These are phyloP conservation scores for Probosciger aterrimus DNA, from an alignment of 2,113 vertebrate species.

Conservation along the genomic window DNA sequence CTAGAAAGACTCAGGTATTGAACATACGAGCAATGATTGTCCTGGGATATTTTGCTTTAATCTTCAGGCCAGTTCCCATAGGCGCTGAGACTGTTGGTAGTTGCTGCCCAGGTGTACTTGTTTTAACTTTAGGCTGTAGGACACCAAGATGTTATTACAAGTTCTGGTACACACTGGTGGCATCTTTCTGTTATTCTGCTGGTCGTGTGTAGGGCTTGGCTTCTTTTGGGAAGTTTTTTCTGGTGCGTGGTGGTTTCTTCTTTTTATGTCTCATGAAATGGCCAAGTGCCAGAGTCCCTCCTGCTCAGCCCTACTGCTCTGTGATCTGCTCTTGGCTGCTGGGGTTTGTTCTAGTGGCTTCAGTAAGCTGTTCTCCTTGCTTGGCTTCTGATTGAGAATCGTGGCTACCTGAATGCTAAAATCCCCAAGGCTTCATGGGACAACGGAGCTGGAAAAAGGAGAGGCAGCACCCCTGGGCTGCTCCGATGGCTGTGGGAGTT, in stretches of 20 bases:
- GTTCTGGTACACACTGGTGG: not conserved
- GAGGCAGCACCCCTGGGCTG: not conserved
- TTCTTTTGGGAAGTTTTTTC: not conserved
- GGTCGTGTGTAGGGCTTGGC: not conserved
- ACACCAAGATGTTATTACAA: not conserved
- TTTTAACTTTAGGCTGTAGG: not conserved
- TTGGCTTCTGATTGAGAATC: not conserved
- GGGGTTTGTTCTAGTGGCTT: not conserved
- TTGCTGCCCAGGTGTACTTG: not conserved
- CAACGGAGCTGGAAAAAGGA: not conserved
- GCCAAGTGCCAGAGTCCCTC: not conserved
- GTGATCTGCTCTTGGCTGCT: not conserved
- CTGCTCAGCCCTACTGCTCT: rapidly evolving
- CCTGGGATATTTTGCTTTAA: not conserved
- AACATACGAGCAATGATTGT: not conserved
- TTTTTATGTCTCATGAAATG: not conserved
- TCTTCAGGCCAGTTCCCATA: rapidly evolving
- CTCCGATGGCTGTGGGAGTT: rapidly evolving
- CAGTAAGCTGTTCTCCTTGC: not conserved
- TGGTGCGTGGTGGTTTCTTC: not conserved
- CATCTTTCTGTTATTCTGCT: not conserved
- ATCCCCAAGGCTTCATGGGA: not conserved
- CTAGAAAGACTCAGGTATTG: not conserved
- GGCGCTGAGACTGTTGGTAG: rapidly evolving
- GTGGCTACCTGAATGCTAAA: not conserved